Percentiles rank a stretch among this genome's conserved stretches.
Conservation (phyloP, 2,113 vertebrate genomes). For the Protobothrops flavoviridis region DNA sequence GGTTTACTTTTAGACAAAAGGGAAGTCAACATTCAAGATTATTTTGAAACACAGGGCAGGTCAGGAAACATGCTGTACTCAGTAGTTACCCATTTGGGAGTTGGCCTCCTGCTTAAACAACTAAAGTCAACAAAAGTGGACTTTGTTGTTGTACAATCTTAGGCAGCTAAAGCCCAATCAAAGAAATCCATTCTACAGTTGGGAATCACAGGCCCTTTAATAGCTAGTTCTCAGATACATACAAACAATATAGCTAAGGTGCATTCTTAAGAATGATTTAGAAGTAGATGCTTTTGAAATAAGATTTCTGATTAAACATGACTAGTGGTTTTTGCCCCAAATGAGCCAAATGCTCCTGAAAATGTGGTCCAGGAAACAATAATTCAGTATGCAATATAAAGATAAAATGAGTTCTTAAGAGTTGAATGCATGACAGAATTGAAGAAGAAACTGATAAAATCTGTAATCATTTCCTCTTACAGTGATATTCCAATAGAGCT, state of each 20-base stretch:
- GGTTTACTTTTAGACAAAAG: not conserved
- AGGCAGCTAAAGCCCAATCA: not conserved
- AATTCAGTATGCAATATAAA: not conserved
- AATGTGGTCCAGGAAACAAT: not conserved
- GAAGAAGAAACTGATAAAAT: not conserved
- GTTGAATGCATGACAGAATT: not conserved
- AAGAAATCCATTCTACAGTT: not conserved
- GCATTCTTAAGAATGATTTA: not conserved
- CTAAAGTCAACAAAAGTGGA: conserved; percentile 22
- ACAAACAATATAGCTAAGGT: not conserved
- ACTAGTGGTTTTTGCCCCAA: not conserved
- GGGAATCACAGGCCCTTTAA: not conserved
- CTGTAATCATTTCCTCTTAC: not conserved
- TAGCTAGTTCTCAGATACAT: not conserved
- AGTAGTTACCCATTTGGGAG: not conserved
- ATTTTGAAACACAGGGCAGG: not conserved
- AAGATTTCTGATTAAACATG: not conserved
- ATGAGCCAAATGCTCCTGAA: not conserved
- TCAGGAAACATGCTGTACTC: conserved; percentile 20
- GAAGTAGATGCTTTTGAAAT: not conserved
- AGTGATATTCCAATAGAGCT: not conserved
- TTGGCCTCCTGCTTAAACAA: conserved; percentile 9
- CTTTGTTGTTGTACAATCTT: conserved; percentile 6
- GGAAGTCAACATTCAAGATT: not conserved
- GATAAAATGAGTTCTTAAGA: not conserved